These are phyloP conservation scores for Cynodonichthys magdalenae DNA, from an alignment of 2,797 vertebrate genomes.

Conservation along the genomic window DNA sequence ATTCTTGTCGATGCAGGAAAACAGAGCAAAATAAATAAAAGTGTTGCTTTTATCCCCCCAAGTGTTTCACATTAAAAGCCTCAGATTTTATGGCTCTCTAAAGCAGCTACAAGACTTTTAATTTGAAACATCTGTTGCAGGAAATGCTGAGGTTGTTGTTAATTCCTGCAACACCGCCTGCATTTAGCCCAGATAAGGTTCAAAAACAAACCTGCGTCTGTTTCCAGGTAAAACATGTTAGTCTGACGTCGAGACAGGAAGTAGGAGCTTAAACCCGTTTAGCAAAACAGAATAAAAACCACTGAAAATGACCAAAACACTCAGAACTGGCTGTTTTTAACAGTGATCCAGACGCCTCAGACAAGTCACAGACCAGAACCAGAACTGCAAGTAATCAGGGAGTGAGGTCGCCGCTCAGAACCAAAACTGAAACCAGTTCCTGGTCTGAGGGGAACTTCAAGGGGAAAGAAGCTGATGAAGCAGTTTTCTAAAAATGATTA, in stretches of 20 bases:
- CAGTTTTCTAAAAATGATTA: too few species aligned
- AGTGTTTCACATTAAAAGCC: conserved; percentile 25
- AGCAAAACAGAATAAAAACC: too few species aligned
- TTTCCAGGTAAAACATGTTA: neutral
- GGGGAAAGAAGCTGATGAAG: too few species aligned
- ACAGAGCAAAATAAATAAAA: too few species aligned
- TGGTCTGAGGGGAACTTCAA: too few species aligned
- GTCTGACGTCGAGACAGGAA: too few species aligned
- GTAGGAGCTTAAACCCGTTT: too few species aligned
- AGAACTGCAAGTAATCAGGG: conserved; percentile 2
- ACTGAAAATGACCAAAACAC: conserved; percentile 6
- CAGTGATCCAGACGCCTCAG: conserved; percentile 25
- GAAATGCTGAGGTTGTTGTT: conserved; percentile 25
- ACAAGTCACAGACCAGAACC: conserved; percentile 16
- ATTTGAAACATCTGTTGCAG: conserved; percentile 33
- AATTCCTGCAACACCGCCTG: conserved; percentile 5
- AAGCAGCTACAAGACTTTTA: conserved; percentile 10
- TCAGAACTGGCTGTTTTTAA: neutral
- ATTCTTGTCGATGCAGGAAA: too few species aligned
- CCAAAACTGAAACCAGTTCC: neutral
- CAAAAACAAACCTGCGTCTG: neutral
- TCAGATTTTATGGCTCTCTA: too few species aligned
- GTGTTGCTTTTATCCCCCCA: neutral
- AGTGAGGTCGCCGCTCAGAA: conserved; percentile 6
- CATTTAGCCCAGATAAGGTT: conserved; percentile 5